phyloP scores from a whole-genome alignment of 2,797 vertebrate genomes.

The Gymnothorax javanicus region DNA sequence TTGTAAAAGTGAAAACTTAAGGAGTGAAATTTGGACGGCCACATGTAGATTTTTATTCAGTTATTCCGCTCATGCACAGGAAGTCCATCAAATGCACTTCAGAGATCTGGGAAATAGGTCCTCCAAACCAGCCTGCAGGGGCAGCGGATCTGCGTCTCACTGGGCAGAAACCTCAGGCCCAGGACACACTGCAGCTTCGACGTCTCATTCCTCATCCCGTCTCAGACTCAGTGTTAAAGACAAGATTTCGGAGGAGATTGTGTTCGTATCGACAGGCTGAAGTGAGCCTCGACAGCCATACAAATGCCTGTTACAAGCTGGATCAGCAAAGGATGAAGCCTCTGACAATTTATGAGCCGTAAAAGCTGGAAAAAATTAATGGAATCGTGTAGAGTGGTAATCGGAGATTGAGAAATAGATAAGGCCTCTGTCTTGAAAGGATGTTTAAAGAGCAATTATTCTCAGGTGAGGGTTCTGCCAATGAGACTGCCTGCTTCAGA shows the following conservation, averaged over 20 bases:
- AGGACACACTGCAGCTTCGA: conserved; percentile 1
- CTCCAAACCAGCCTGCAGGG: conserved; percentile 17
- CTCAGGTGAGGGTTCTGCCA: conserved; percentile 56
- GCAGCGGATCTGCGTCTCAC: conserved; percentile 26
- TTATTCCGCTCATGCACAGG: neutral
- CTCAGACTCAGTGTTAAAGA: conserved; percentile 30
- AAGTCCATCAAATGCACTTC: neutral
- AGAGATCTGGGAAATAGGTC: conserved; percentile 19
- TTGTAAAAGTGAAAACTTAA: neutral
- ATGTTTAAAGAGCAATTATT: conserved; percentile 61
- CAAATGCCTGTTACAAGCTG: conserved; percentile 16
- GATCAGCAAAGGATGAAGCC: conserved; percentile 1
- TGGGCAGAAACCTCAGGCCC: neutral
- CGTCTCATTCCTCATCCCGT: conserved; percentile 6
- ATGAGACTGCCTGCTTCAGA: conserved; percentile 60
- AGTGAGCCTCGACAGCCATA: neutral
- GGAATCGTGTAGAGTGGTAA: conserved; percentile 47
- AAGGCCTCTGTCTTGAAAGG: conserved; percentile 50
- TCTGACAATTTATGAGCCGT: neutral
- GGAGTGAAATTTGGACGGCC: neutral
- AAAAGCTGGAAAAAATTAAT: conserved; percentile 46
- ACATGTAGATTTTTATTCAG: neutral
- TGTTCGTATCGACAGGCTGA: conserved; percentile 1
- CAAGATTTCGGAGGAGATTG: conserved; percentile 36
- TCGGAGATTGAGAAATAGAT: conserved; percentile 54